A percentile compares a stretch with the other conserved stretches of the same genome.
Evolutionary conservation across 2,797 vertebrate genomes (phyloP).

Genomic region (Trachops cirrhosus): DNA sequence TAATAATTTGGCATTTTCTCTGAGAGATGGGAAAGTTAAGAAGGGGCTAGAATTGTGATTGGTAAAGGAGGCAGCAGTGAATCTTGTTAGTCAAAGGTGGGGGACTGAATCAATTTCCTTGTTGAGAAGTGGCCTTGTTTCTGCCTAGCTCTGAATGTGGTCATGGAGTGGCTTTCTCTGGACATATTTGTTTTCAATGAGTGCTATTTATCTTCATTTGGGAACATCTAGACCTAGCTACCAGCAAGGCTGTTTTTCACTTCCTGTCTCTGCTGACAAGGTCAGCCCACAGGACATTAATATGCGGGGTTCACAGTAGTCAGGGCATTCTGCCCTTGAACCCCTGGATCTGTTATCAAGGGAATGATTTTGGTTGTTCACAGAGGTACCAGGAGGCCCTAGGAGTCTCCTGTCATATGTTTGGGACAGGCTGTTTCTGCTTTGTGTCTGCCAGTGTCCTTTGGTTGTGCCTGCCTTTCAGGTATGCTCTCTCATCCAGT

Average conservation of each 20-base stretch:
- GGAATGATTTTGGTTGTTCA: neutral
- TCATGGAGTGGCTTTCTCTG: neutral
- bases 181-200: constrained; percentile 11
- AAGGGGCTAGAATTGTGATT: neutral
- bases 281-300: neutral
- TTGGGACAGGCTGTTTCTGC: neutral
- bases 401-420: neutral
- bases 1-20: neutral
- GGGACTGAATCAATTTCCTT: neutral
- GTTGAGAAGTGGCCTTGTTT: constrained; percentile 13
- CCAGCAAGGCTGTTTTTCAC: neutral
- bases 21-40: neutral
- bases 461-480: neutral
- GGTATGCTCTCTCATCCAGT: neutral
- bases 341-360: neutral
- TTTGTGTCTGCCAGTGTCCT: neutral
- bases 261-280: neutral
- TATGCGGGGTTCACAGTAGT: neutral
- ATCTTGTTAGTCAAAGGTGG: neutral
- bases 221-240: neutral
- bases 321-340: neutral
- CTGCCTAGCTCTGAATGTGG: neutral
- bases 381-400: neutral
- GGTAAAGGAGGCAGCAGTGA: neutral
- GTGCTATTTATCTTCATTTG: neutral